Evolutionary conservation across 2,797 vertebrate species (phyloP).

Genomic region (Galago senegalensis): DNA sequence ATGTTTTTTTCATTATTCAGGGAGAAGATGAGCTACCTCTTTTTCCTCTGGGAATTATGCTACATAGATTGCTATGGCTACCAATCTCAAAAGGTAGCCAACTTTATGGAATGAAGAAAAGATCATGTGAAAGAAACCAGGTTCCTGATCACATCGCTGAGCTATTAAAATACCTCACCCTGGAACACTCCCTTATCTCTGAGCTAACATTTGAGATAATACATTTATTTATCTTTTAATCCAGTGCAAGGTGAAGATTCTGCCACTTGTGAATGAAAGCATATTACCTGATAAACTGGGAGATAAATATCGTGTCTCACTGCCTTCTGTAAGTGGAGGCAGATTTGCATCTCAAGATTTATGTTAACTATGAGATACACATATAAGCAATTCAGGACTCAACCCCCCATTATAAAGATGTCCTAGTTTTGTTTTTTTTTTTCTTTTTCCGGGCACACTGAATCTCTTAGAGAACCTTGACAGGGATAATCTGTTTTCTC

Average conservation of each 20-base stretch:
- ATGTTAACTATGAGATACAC: neutral
- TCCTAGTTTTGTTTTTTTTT: neutral
- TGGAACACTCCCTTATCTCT: neutral
- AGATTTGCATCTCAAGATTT: constrained; percentile 10
- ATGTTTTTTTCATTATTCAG: neutral
- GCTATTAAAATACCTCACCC: constrained; percentile 3
- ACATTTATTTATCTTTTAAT: constrained; percentile 18
- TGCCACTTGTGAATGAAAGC: constrained; percentile 3
- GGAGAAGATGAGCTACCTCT: neutral
- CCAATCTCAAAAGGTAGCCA: neutral
- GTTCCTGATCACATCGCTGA: neutral
- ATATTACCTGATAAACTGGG: neutral
- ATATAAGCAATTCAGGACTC: constrained; percentile 32
- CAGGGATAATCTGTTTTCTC: neutral
- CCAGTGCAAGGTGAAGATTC: constrained; percentile 29
- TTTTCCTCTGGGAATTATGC: neutral
- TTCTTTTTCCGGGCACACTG: neutral
- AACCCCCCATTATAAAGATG: neutral
- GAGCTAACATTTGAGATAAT: constrained; percentile 7
- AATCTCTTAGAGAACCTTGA: neutral
- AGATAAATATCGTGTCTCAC: constrained; percentile 32
- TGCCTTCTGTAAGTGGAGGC: neutral
- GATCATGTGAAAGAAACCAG: neutral
- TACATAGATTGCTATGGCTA: neutral
- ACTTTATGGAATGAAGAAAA: neutral